Evolutionary conservation across 2,888 invertebrate genomes (phyloP), one percentile per base, ranked within the genome.

Genomic region (Patella pellucida): DNA sequence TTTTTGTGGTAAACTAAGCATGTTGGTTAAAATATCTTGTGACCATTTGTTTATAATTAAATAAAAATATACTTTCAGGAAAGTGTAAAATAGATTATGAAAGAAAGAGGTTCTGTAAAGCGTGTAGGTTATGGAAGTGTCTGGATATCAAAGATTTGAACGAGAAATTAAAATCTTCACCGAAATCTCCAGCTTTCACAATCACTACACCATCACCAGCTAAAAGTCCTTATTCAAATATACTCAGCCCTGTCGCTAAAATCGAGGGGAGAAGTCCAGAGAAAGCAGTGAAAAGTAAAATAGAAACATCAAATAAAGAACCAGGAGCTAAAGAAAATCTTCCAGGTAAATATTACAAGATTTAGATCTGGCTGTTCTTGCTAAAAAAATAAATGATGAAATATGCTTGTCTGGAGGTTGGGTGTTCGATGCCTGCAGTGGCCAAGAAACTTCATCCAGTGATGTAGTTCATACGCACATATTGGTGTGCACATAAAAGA

Each of bases 91-190:
- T 83, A 50, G 31, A 31, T 12, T 78, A 75, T 69, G 77, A 74
- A 15, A 79, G 67, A 31, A 80, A 77, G 69, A 52, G 69, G 27
- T 72, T 77, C 27, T 97, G 96, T 91, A 94, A 95, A 73, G 96
- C 96, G 19, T 97, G 96, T 90, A 96, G 96, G 95, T 92, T 96
- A 15, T 95, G 95, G 91, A 94, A 95, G 93, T 96, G 96, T 89
- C 23, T 56, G 19, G 67, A 50, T 16, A 41, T 50, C 12, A 16
- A 50, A 50, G 69, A 69, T 67, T 41, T 73, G 19, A 51, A 67
- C 56, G 67, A 73, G 16, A 51, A 52, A 16, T 41, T 41, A 7
- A 52, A 3, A 52, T 52, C 70, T 23, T 23, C 51, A 3, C 50
- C 50, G 4, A 70, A 41, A 70, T 70, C 70, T 16, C 52, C 62